Evolutionary conservation across 2,888 invertebrate species (phyloP), one percentile per base, ranked within the genome.

Genomic region (Drosophila paracracens): DNA sequence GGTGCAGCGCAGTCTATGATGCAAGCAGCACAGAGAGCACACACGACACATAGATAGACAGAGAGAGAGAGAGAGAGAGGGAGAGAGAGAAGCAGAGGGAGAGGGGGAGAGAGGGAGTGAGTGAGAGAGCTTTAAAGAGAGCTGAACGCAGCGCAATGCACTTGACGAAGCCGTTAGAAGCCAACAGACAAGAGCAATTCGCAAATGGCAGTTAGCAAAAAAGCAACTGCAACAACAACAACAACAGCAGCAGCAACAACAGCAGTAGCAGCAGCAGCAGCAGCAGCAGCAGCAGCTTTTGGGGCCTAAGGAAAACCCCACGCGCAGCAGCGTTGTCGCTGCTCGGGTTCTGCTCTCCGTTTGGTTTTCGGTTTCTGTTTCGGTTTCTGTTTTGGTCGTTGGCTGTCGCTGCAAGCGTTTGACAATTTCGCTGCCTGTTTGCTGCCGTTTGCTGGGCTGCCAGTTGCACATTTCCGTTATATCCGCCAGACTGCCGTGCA

Each of bases 391-490:
- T 70, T 66, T 57, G 50, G 63, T 69, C 68, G 71, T 64, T 79
- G 35, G 74, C 75, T 70, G 64, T 57, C 60, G 76, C 74, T 81
- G 82, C 70, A 73, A 74, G 61, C 74, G 76, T 72, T 79, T 85
- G 85, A 85, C 88, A 85, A 86, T 83, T 85, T 88, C 75, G 83
- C 76, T 85, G 83, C 75, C 70, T 73, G 70, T 79, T 76, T 70
- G 78, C 68, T 77, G 73, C 79, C 52, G 64, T 51, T 66, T 52
- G 67, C 48, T 53, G 65, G 60, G 67, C 81, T 81, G 89, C 87
- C 89, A 85, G 89, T 85, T 85, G 89, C 85, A 88, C 89, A 85
- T 85, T 85, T 85, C 85, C 85, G 85, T 85, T 85, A 85, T 88
- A 83, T 83, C 82, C 84, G 87, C 74, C 89, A 83, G 82, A 83